Base-by-base conservation (phyloP, 1,140 invertebrate genomes). In the Zaprionus vittiger region DNA sequence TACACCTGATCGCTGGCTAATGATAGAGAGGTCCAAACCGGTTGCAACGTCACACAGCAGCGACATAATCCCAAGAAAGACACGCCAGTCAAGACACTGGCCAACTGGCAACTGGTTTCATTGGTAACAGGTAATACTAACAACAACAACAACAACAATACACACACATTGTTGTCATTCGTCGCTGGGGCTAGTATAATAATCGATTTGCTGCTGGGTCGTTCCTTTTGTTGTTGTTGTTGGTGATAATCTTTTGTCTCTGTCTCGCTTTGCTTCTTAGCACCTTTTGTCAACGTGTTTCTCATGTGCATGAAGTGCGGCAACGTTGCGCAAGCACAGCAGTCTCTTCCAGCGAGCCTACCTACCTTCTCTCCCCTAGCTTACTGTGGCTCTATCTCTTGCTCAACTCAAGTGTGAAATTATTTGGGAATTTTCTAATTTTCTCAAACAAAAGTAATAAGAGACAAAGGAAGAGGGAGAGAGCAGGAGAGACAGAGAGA, bases 351-450 rank as follows among this genome's bases (percentile, higher is more conserved):
- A 70, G 57, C 47, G 12, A 52, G 37, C 57, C 56, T 61, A 44
- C 11, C 17, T 44, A 22, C 28, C 14, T 60, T 20, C 28, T 22
- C 41, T 4, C 61, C 7, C 41, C 22, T 3, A n/a, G 38, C 20
- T 0, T 52, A 57, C 34, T 17, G 20, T 52, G 6, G 1, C 59
- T n/a, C 34, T 34, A n/a, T 11, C 62, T 15, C 59, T 41, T 34
- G 44, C 67, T 75, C 73, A 86, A 62, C 77, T 87, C 80, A 80
- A 87, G 80, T 83, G 80, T 87, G 83, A 87, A 87, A 87, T 87
- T 87, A 87, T 87, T 87, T 87, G 67, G 83, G 83, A 87, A 87
- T 78, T 87, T 87, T 86, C 80, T 81, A 85, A 85, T 85, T 85
- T 85, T 85, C 82, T 79, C 82, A 79, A 85, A 81, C 79, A 83